Evolutionary conservation across 2,888 invertebrate genomes (phyloP).

Genomic region (Thecocarcelia acutangulata): DNA sequence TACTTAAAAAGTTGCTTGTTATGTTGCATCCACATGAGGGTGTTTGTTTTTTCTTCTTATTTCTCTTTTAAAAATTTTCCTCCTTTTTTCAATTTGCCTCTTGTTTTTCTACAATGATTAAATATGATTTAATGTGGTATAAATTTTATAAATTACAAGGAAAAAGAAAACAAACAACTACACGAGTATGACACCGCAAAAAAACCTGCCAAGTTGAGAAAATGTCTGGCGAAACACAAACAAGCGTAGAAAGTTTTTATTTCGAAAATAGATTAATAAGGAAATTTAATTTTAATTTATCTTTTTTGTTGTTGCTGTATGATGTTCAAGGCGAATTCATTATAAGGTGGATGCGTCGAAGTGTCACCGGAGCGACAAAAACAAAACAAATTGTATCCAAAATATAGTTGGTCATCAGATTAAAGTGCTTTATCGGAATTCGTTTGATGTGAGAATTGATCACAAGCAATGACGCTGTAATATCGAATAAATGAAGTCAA

Average conservation of each 20-base stretch:
- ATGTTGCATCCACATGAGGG: slow-evolving; percentile 62
- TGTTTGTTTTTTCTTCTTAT: slow-evolving; percentile 50
- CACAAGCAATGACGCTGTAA: no score
- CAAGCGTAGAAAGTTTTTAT: slow-evolving; percentile 26
- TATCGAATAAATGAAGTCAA: no score
- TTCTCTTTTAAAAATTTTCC: slow-evolving; percentile 33
- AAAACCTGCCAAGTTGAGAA: not conserved
- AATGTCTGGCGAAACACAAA: slow-evolving; percentile 60
- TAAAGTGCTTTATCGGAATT: no score
- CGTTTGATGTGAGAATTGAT: no score
- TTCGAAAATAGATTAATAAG: slow-evolving; percentile 55
- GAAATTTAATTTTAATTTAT: slow-evolving; percentile 34
- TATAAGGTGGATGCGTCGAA: no score
- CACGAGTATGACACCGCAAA: slow-evolving; percentile 16
- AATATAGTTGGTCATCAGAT: no score
- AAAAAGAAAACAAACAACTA: slow-evolving; percentile 33
- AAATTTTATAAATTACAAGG: slow-evolving; percentile 66
- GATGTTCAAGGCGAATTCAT: not conserved
- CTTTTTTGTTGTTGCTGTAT: not conserved
- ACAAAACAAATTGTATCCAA: no score
- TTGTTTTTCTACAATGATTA: slow-evolving; percentile 62
- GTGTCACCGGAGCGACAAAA: no score
- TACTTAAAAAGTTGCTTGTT: slow-evolving; percentile 68
- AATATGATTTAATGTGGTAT: slow-evolving; percentile 70
- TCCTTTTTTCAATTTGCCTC: slow-evolving; percentile 31